Base-by-base conservation (phyloP, 2,113 vertebrate genomes). In the western clawed frog (Xenopus tropicalis) region DNA sequence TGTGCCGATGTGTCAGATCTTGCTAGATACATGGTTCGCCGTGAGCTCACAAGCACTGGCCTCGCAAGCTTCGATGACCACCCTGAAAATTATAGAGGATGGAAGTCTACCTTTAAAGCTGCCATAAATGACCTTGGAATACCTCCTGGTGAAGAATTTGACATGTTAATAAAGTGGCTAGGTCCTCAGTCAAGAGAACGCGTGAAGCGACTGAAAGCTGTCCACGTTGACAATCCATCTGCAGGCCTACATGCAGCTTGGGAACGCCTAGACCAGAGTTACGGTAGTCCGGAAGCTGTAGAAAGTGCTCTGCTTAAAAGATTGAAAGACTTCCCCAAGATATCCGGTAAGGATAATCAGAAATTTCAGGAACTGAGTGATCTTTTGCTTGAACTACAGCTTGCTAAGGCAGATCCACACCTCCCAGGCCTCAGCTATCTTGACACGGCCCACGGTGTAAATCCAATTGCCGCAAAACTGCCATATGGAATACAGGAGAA, bases 161-260 rank as follows among this genome's bases (percentile, higher is more conserved):
- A 82, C 46, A 70, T 82, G 1, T 25, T 83, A 2, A 61, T 81
- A 0, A 82, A 80, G n/a, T 80, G 78, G 80, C 74, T 84, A 0
- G 79, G 73, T 3, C 77, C 48, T 11, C 69, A 83, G 23, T 82
- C 79, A 1, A 72, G 68, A 14, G 69, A 81, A 7, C 70, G 78
- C 11, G 51, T 83, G 0, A 83, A 68, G 52, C 56, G 61, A 6
- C 81, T 83, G 11, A 14, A 62, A 42, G 24, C 78, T 6, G 74
- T 74, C 0, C 17, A 80, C 56, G 56, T 77, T 11, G 73, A 70
- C 3, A 58, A 78, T 11, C 72, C 77, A 1, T 2, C 69, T 22
- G 57, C 58, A 61, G 58, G 58, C 23, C 58, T 61, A 11, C 11
- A 4, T 25, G 58, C 22, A 14, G 58, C 58, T 23, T 61, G 58